Conservation (phyloP, 2,113 vertebrate genomes). For the Bolborhynchus lineola region DNA sequence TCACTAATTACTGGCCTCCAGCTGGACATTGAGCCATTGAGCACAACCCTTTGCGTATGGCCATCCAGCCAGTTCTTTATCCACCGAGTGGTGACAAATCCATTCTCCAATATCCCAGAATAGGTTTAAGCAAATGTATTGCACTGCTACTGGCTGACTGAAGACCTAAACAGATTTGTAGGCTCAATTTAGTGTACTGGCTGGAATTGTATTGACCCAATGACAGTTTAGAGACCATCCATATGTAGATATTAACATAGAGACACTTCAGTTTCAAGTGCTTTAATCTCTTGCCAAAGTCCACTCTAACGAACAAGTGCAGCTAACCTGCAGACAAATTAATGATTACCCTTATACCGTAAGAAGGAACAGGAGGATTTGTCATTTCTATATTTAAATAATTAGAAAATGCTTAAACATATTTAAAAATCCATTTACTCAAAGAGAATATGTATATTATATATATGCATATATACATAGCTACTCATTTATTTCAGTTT, state of each 20-base stretch:
- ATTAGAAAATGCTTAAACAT: not conserved
- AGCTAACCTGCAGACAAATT: not conserved
- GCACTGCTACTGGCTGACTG: not conserved
- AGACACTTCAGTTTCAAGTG: not conserved
- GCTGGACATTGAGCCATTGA: no score
- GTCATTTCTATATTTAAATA: conserved; percentile 33
- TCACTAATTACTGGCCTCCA: no score
- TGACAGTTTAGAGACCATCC: not conserved
- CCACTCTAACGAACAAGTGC: not conserved
- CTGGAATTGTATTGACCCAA: not conserved
- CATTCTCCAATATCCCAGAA: not conserved
- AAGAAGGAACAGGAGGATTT: not conserved
- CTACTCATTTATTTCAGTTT: not conserved
- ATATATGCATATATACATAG: conserved; percentile 13
- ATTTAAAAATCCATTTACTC: conserved; percentile 11
- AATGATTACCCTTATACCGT: not conserved
- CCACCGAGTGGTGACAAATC: not conserved
- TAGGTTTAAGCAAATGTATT: not conserved
- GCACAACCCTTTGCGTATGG: no score
- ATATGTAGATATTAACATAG: not conserved
- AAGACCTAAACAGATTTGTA: not conserved
- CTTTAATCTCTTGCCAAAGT: not conserved
- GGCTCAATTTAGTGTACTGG: not conserved
- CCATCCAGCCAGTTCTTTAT: no score
- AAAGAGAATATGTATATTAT: not conserved